Base-by-base conservation (phyloP, 2,113 vertebrate genomes). In the Dromaius novaehollandiae region DNA sequence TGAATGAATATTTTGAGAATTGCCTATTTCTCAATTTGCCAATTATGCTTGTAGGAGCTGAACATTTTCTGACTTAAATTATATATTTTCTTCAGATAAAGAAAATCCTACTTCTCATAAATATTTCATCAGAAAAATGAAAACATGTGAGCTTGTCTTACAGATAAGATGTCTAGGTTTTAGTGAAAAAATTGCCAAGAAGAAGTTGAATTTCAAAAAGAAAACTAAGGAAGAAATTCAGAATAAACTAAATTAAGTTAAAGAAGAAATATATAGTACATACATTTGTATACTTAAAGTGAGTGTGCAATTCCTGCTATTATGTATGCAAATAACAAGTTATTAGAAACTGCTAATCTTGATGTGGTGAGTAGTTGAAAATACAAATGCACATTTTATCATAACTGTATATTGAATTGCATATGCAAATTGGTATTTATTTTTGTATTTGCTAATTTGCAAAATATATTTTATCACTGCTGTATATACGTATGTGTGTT, bases 121-220 rank as follows among this genome's bases (percentile, higher is more conserved):
- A 98, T 98, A 96, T 97, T 98, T 97, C 92, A 98, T 97, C 71
- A 90, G 95, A 75, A 85, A 96, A 94, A 60, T 96, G 87, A 96
- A 97, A 97, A 96, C 69, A 82, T 82, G 34, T 64, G 87, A 91
- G 25, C n/a, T 93, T 95, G 61, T 75, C 85, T 78, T 96, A 82
- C 65, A 60, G 68, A 95, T 94, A 96, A 96, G 81, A n/a, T 48
- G 34, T 68, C 65, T 68, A 85, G 56, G 44, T 91, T 96, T 90
- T 90, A 90, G 53, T 34, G 21, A 89, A 87, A 82, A 70, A 75
- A 94, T 73, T 22, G 1, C 48, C 64, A 92, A 13, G 12, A 24
- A 84, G 36, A 82, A 75, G 61, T 7, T 91, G 80, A 77, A 85
- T 94, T 96, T 95, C 38, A 88, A 68, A 76, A 70, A 36, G 81